Conservation (phyloP, 2,113 vertebrate species). For the Carettochelys insculpta region DNA sequence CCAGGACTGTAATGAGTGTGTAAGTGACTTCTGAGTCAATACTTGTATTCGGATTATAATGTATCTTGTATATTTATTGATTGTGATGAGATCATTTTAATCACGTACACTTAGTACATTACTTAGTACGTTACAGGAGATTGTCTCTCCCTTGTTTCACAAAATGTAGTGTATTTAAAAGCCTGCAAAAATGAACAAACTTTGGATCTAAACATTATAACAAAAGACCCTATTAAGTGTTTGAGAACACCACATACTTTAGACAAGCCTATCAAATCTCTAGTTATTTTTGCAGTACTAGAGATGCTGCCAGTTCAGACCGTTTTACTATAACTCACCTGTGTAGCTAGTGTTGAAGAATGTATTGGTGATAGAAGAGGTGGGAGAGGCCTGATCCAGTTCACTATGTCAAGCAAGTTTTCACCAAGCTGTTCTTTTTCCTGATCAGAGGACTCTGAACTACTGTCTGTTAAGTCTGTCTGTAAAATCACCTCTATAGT, state of each 20-base stretch:
- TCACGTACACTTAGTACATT: neutral
- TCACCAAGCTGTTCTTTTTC: constrained; percentile 32
- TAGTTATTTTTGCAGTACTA: neutral
- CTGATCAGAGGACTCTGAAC: neutral
- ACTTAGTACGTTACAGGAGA: neutral
- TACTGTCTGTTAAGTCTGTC: neutral
- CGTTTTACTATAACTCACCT: constrained; percentile 64
- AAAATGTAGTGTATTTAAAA: neutral
- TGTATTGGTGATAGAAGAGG: constrained; percentile 87
- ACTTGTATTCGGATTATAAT: no score
- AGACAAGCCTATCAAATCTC: neutral
- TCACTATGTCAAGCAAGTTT: constrained; percentile 72
- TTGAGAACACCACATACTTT: neutral
- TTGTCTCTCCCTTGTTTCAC: neutral
- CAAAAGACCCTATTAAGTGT: neutral
- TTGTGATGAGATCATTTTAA: no score
- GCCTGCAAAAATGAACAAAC: neutral
- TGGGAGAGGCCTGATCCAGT: constrained; percentile 83
- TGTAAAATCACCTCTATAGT: neutral
- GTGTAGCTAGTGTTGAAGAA: constrained; percentile 50
- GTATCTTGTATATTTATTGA: no score
- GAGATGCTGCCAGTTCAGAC: neutral
- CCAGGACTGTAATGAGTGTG: no score
- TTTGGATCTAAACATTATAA: neutral
- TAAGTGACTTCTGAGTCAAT: no score